Evolutionary conservation across 2,888 invertebrate genomes (phyloP), one percentile per base, ranked within the genome.

Genomic region (Leptinotarsa tumamoca): DNA sequence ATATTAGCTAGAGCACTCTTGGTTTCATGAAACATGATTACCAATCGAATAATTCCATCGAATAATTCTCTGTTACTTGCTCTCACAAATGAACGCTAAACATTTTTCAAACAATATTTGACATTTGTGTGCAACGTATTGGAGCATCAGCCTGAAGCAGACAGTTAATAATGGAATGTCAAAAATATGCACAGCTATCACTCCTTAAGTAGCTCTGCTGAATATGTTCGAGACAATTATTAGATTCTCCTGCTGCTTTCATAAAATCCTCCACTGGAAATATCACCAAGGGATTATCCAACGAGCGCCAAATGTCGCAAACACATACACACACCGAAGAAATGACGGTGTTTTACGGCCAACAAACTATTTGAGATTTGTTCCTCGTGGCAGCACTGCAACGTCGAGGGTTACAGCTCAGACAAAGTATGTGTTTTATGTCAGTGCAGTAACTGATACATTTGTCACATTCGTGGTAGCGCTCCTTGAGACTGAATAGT

Each of bases 341-440:
- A 56, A 71, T 71, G 70, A 74, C 67, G 56, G 67, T 74, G 70
- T 74, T 74, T 78, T 78, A 76, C 72, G 74, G 71, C 71, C 72
- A 70, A 76, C 78, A 78, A 78, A 76, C 76, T 74, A 71, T 76
- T 68, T 27, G 50, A 73, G 72, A 73, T 76, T 72, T 78, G 78
- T 74, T 68, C 71, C 23, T 54, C 67, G 66, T 67, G 54, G 75
- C 72, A 66, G 75, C 61, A 75, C 54, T 75, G 72, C 75, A 75
- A 56, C 75, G 69, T 63, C 63, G n/a, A 43, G 63, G 63, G 27
- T 17, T 33, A 58, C 51, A 51, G 67, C 67, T 67, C 67, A 74
- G 71, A 71, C 74, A 58, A 74, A 74, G 67, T 67, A 67, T 67
- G 74, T 74, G 67, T 71, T 74, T 74, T 74, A 74, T 74, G 74